Evolutionary conservation across 2,888 invertebrate species (phyloP), one percentile per base, ranked within the genome.

Genomic region (Achlya flavicornis): DNA sequence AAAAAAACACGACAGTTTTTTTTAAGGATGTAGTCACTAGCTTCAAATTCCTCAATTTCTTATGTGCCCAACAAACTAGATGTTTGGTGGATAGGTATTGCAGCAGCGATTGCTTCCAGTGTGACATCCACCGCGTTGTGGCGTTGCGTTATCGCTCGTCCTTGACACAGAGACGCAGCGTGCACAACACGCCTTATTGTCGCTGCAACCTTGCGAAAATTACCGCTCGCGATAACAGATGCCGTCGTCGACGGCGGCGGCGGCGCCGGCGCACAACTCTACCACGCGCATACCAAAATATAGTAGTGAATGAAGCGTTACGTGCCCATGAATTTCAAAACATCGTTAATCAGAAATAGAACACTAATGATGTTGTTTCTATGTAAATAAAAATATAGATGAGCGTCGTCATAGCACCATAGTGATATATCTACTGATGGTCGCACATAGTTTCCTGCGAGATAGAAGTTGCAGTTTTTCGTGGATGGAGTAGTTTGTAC

Each of bases 111-210:
- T 75, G 72, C 72, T 78, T 74, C 79, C 72, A 68, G 69, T 79
- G 79, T 79, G 80, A 81, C 82, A 85, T 80, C 79, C 78, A 76
- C 76, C 77, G 83, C 78, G 80, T 80, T 84, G 84, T 77, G 81
- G 81, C 79, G 83, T 80, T 82, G 84, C 88, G 89, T 91, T 92
- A 92, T 93, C 92, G 86, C 81, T 85, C 85, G 93, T 91, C 93
- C 93, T 93, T 93, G 93, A 93, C 93, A 93, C 90, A 92, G 91
- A 93, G 92, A 90, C 87, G 85, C 81, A 80, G 86, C 89, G 85
- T 88, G 90, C 84, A 91, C 90, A 92, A 91, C 87, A 86, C 85
- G 87, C 85, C 80, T 88, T 88, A 90, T 90, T 92, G 92, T 92
- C 86, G 85, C 79, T 86, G 87, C 92, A 92, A 92, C 92, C 91